phyloP scores from a whole-genome alignment of 2,797 vertebrate species.

The Parauchenoglanis punctatus region DNA sequence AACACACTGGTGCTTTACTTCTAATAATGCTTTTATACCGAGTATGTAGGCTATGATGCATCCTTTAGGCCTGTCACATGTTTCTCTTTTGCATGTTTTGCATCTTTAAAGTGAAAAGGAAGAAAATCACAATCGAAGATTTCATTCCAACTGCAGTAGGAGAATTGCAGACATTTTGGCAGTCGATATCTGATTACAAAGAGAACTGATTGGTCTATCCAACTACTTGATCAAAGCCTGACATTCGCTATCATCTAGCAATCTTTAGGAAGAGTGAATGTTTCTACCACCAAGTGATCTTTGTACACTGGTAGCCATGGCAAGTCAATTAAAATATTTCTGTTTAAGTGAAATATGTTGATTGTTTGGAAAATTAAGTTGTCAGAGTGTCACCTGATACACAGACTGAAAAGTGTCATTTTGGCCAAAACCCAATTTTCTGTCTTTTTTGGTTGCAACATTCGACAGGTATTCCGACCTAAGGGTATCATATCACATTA shows the following conservation, averaged over 20 bases:
- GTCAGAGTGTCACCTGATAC: not conserved
- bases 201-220: not conserved
- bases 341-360: not conserved
- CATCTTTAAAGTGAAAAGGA: not conserved
- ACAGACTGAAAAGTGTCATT: not conserved
- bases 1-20: constrained; percentile 4
- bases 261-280: not conserved
- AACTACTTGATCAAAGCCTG: not conserved
- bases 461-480: not conserved
- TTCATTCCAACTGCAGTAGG: not conserved
- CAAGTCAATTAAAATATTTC: not conserved
- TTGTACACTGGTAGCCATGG: not conserved
- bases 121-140: not conserved
- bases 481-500: not conserved
- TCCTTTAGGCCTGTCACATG: not conserved
- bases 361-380: not conserved
- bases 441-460: not conserved
- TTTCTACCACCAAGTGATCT: not conserved
- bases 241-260: not conserved
- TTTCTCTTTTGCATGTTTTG: not conserved
- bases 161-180: not conserved
- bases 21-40: not conserved
- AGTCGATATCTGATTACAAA: not conserved
- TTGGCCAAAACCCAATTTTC: not conserved
- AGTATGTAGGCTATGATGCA: not conserved